phyloP scores from a whole-genome alignment of 2,113 vertebrate genomes.

The Saccopteryx bilineata region DNA sequence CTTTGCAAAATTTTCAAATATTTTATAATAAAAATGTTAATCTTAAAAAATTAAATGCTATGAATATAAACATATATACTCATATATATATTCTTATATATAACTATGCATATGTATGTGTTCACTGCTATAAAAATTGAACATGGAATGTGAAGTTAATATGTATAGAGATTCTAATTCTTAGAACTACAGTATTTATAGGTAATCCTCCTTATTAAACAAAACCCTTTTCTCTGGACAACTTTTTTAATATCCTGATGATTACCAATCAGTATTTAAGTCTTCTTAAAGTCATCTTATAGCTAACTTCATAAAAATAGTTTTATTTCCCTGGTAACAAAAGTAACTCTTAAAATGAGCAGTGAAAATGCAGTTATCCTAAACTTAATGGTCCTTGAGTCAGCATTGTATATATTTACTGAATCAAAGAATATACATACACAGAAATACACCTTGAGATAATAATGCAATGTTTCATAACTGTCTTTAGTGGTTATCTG shows the following conservation, averaged over 20 bases:
- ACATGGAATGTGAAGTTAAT: background rate
- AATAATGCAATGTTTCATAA: background rate
- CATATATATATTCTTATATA: background rate
- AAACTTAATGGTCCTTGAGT: background rate
- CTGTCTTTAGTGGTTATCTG: background rate
- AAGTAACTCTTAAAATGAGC: background rate
- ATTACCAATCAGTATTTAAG: background rate
- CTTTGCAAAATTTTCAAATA: background rate
- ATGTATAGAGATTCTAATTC: background rate
- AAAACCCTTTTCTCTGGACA: background rate
- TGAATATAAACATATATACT: background rate
- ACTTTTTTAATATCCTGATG: background rate
- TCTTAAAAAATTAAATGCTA: background rate
- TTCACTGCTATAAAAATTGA: background rate
- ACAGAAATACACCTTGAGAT: background rate
- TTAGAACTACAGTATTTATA: background rate
- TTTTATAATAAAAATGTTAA: slow-evolving; percentile 4
- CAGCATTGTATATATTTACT: background rate
- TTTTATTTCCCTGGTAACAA: background rate
- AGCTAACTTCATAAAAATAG: background rate
- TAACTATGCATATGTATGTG: background rate
- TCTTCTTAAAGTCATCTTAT: background rate
- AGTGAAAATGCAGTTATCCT: background rate
- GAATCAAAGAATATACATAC: background rate
- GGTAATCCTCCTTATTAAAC: background rate